These are phyloP conservation scores for Hyaena hyaena DNA, from an alignment of 2,113 vertebrate species.

Conservation along the genomic window DNA sequence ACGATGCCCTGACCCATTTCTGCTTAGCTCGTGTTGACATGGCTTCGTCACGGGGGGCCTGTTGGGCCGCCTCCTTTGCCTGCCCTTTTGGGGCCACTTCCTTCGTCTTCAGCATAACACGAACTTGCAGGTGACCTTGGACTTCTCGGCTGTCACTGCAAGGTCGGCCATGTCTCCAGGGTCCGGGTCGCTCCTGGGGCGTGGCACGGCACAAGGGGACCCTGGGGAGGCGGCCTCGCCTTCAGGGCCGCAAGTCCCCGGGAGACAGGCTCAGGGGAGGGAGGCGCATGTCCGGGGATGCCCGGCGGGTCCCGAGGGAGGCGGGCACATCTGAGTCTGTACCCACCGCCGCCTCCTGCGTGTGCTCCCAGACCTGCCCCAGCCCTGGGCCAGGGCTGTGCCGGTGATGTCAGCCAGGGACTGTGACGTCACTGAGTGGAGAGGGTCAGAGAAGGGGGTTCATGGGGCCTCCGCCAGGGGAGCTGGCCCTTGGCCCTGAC, in stretches of 20 bases:
- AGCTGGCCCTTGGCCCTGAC: not conserved
- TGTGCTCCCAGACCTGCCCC: not conserved
- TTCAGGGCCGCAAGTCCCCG: not conserved
- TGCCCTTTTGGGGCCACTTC: not conserved
- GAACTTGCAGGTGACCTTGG: not conserved
- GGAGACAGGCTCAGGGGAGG: not conserved
- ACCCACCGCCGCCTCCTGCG: accelerated
- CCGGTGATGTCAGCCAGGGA: slow-evolving; percentile 67
- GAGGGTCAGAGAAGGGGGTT: not conserved
- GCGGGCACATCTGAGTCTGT: not conserved
- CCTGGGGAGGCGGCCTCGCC: not conserved
- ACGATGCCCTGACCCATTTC: accelerated
- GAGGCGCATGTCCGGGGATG: accelerated
- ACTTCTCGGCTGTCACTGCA: not conserved
- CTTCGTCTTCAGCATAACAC: not conserved
- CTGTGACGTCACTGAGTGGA: slow-evolving; percentile 76
- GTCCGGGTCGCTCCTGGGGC: too few relatives aligned
- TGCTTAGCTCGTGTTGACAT: not conserved
- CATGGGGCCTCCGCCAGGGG: not conserved
- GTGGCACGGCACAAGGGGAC: not conserved
- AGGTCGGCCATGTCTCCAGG: not conserved
- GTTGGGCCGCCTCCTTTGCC: not conserved
- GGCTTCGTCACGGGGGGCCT: accelerated
- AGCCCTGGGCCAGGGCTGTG: not conserved
- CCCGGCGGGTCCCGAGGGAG: not conserved